These are phyloP conservation scores for Leptopilina syphax DNA, from an alignment of 2,888 invertebrate species.

Conservation along the genomic window DNA sequence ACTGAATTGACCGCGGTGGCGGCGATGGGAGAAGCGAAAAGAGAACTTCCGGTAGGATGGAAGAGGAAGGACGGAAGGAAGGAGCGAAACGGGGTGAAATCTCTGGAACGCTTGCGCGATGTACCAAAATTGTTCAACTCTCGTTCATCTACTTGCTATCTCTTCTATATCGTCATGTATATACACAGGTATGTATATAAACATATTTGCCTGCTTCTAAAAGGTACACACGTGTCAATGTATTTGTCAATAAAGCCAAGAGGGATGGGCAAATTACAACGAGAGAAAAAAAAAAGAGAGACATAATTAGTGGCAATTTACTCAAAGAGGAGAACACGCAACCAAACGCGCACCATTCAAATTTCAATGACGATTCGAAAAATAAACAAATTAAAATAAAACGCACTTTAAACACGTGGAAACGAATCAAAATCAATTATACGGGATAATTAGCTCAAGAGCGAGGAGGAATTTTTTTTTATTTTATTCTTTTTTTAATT, in stretches of 20 bases:
- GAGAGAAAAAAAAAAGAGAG: not conserved
- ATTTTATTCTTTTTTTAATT: too few relatives aligned
- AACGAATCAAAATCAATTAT: conserved; percentile 15
- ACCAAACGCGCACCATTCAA: conserved; percentile 17
- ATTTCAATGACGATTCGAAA: conserved; percentile 9
- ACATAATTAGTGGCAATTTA: conserved; percentile 36
- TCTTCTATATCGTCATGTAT: too few relatives aligned
- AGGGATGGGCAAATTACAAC: conserved; percentile 42
- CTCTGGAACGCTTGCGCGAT: conserved; percentile 37
- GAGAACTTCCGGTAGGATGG: conserved; percentile 58
- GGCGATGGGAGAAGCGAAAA: conserved; percentile 61
- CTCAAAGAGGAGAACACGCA: not conserved
- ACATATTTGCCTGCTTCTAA: conserved; percentile 31
- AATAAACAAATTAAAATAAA: conserved; percentile 25
- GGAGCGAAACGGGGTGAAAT: conserved; percentile 51
- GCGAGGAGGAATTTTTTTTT: not conserved
- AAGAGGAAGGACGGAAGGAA: conserved; percentile 57
- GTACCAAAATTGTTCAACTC: conserved; percentile 32
- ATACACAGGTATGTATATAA: too few relatives aligned
- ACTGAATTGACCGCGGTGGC: conserved; percentile 53
- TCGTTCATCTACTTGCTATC: conserved; percentile 49
- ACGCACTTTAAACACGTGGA: conserved; percentile 5
- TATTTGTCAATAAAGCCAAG: not conserved
- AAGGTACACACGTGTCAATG: conserved; percentile 48
- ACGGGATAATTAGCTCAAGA: conserved; percentile 5